phyloP scores from a whole-genome alignment of 2,797 vertebrate species.

The Tarsius wallacei region DNA sequence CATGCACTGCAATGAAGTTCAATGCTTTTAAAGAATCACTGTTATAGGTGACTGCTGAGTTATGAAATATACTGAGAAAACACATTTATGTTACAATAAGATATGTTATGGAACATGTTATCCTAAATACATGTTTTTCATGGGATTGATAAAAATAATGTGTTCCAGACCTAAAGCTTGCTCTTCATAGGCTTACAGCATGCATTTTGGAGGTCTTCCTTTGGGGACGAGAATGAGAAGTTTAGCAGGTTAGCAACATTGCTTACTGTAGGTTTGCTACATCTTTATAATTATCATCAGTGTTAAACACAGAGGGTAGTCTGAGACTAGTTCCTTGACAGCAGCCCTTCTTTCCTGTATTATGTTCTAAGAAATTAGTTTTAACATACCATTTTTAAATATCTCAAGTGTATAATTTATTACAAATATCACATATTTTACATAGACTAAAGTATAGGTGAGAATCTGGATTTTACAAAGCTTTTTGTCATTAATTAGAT shows the following conservation, averaged over 20 bases:
- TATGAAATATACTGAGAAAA: not conserved
- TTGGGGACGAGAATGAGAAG: not conserved
- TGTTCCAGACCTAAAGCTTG: not conserved
- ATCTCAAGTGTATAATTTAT: not conserved
- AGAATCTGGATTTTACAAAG: not conserved
- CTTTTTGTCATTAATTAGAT: not conserved
- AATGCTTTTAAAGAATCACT: not conserved
- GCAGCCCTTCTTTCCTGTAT: not conserved
- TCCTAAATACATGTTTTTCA: not conserved
- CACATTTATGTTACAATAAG: not conserved
- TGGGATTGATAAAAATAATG: not conserved
- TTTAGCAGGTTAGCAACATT: not conserved
- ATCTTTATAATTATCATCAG: not conserved
- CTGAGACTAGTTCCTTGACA: not conserved
- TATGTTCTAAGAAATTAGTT: not conserved
- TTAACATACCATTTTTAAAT: not conserved
- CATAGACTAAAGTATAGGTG: not conserved
- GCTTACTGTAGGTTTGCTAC: not conserved
- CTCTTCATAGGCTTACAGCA: not conserved
- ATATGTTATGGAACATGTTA: not conserved
- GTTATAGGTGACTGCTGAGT: not conserved
- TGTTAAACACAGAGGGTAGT: too few relatives aligned
- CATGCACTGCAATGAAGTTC: not conserved
- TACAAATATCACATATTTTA: conserved; percentile 1
- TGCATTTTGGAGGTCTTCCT: not conserved